phyloP scores from a whole-genome alignment of 2,797 vertebrate genomes.

The Channallabes apus region DNA sequence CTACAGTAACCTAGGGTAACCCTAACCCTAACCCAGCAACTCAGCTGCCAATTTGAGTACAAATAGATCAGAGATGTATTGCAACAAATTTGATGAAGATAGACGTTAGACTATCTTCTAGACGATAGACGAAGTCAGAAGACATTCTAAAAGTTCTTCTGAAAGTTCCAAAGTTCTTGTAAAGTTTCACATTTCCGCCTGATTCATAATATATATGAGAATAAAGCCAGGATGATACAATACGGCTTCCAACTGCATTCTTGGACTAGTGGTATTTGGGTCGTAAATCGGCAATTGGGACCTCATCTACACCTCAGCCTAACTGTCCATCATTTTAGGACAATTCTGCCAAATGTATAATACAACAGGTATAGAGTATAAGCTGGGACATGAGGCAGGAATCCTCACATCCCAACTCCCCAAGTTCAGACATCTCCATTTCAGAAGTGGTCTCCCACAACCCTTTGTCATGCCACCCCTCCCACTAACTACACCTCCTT shows the following conservation, averaged over 20 bases:
- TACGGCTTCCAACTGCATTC: background rate
- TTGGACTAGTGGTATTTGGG: background rate
- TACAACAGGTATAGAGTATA: background rate
- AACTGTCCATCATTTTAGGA: background rate
- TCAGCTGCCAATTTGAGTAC: background rate
- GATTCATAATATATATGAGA: background rate
- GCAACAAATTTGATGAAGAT: background rate
- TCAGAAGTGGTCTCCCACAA: constrained; percentile 40
- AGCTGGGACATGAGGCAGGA: constrained; percentile 11
- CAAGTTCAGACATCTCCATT: constrained; percentile 40
- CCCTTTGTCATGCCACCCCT: constrained; percentile 38
- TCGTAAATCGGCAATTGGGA: background rate
- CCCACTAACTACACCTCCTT: constrained; percentile 47
- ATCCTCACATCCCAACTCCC: constrained; percentile 27
- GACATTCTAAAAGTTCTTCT: background rate
- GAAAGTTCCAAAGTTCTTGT: background rate
- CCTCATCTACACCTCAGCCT: no score
- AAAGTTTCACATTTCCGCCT: background rate
- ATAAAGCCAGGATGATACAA: background rate
- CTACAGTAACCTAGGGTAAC: no score
- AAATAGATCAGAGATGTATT: background rate
- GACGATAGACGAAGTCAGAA: no score
- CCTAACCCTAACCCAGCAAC: no score
- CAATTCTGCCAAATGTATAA: background rate
- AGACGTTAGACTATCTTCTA: no score